Evolutionary conservation across 92 coral and sea anemone species (phyloP).

Genomic region (Parazoanthus swiftii): DNA sequence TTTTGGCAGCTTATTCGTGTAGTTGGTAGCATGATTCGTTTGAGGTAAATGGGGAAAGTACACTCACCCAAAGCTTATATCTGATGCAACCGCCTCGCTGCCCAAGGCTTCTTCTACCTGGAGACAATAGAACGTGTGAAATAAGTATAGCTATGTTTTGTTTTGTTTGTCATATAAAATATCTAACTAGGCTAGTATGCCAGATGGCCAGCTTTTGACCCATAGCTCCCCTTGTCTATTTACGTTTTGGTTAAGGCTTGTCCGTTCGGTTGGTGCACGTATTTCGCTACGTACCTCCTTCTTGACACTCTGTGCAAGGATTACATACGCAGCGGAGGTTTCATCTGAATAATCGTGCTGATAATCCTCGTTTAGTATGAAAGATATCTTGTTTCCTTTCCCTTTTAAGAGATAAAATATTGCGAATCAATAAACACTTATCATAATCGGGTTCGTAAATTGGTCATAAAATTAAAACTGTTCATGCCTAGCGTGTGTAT

Average conservation of each 20-base stretch:
- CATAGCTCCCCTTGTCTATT: background rate
- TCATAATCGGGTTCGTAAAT: too few species aligned
- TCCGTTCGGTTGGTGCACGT: too few species aligned
- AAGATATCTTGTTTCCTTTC: conserved; percentile 64
- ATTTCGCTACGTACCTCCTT: conserved; percentile 62
- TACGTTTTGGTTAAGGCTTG: background rate
- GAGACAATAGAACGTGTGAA: background rate
- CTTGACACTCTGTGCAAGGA: conserved; percentile 80
- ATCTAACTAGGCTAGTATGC: too few species aligned
- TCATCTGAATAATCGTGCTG: conserved; percentile 75
- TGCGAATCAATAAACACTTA: background rate
- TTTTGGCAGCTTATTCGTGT: background rate
- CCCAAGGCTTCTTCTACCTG: conserved; percentile 89
- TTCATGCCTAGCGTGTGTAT: too few species aligned
- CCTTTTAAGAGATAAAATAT: conserved; percentile 37
- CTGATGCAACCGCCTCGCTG: conserved; percentile 61
- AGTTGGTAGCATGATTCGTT: background rate
- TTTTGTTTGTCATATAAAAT: background rate
- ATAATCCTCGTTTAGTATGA: conserved; percentile 77
- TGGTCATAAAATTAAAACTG: too few species aligned
- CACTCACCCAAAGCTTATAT: conserved; percentile 69
- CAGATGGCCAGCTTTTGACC: too few species aligned
- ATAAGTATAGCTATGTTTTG: background rate
- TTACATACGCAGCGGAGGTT: conserved; percentile 88
- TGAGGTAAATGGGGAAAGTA: background rate